Conservation (phyloP, 2,797 vertebrate species). For the Rhinoraja longicauda region DNA sequence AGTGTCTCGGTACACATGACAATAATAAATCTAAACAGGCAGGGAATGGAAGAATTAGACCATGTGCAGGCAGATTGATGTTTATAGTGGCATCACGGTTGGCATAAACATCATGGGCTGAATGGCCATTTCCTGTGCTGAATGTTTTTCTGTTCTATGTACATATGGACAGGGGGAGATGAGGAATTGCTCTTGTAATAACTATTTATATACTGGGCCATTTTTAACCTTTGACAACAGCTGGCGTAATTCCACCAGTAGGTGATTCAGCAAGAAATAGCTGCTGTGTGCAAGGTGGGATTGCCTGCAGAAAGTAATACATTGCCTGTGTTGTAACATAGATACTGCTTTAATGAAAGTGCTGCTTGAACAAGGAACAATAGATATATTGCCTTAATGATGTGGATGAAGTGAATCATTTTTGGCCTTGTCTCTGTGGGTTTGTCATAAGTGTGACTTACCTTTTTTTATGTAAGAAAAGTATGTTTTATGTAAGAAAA, state of each 20-base stretch:
- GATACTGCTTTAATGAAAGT: not conserved
- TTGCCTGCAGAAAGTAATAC: not conserved
- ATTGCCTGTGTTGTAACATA: too few relatives aligned
- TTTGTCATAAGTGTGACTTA: not conserved
- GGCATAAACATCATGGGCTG: too few relatives aligned
- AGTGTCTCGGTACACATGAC: too few relatives aligned
- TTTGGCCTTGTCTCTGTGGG: not conserved
- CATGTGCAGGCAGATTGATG: too few relatives aligned
- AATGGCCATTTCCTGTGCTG: too few relatives aligned
- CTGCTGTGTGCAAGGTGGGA: not conserved
- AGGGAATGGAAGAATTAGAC: too few relatives aligned
- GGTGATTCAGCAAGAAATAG: not conserved
- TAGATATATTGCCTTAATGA: not conserved
- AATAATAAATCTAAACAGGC: too few relatives aligned
- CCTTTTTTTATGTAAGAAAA: too few relatives aligned
- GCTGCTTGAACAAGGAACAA: not conserved
- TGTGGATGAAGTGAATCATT: not conserved
- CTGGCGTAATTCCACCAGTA: not conserved
- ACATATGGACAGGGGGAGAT: not conserved
- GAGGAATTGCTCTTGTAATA: not conserved
- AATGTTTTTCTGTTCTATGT: not conserved
- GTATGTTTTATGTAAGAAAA: too few relatives aligned
- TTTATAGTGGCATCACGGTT: too few relatives aligned
- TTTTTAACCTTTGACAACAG: not conserved
- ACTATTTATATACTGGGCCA: not conserved